Percentiles rank a stretch among this genome's conserved stretches.
phyloP scores from a whole-genome alignment of 1,140 invertebrate species.

The Drosophila elegans region DNA sequence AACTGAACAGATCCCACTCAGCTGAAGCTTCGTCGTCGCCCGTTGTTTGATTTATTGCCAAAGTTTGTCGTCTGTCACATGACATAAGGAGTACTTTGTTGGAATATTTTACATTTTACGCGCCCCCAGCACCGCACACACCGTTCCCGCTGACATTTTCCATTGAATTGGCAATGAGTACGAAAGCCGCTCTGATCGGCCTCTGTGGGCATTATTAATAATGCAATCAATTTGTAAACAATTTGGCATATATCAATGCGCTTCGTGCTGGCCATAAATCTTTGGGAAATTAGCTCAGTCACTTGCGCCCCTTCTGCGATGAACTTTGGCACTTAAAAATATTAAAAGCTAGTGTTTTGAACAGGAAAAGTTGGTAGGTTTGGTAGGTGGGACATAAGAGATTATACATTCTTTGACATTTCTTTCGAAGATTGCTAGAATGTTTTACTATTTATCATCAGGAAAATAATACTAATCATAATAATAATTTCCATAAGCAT shows the following conservation, averaged over 20 bases:
- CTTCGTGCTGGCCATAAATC: conserved; percentile 76
- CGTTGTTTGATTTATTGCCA: conserved; percentile 80
- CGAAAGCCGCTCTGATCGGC: conserved; percentile 39
- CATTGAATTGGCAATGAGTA: conserved; percentile 63
- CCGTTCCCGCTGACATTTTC: conserved; percentile 25
- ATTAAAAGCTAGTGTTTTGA: conserved; percentile 12
- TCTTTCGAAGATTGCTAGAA: neutral
- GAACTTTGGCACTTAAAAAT: conserved; percentile 24
- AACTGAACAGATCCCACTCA: conserved; percentile 34
- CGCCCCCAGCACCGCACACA: conserved; percentile 8
- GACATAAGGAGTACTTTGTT: conserved; percentile 80
- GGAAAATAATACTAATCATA: too few relatives aligned
- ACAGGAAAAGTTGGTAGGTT: neutral
- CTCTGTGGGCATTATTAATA: conserved; percentile 76
- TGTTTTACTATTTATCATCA: too few relatives aligned
- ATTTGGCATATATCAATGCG: conserved; percentile 81
- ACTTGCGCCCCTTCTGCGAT: neutral
- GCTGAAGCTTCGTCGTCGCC: conserved; percentile 33
- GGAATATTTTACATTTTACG: conserved; percentile 69
- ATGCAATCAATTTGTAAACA: conserved; percentile 82
- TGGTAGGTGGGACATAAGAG: neutral
- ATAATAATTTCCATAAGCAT: too few relatives aligned
- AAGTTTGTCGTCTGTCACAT: conserved; percentile 79
- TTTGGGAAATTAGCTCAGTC: conserved; percentile 65
- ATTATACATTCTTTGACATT: neutral